Base-by-base conservation (phyloP, 2,888 invertebrate species). In the Caenorhabditis panamensis region DNA sequence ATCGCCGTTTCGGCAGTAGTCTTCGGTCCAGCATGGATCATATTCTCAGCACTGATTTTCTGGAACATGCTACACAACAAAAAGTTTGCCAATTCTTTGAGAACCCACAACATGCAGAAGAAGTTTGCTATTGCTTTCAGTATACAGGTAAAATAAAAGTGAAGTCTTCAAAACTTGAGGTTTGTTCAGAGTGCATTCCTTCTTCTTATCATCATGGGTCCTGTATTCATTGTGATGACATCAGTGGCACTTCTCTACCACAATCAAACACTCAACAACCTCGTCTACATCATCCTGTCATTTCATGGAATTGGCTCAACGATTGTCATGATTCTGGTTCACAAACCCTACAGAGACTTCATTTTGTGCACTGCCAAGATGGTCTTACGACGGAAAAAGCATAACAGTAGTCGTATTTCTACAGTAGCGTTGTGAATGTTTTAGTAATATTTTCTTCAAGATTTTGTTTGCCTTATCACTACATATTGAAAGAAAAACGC, bases 221-320 rank as follows among this genome's bases (percentile, higher is more conserved):
- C 54, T 1, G 54, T 54, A 2, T 6, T 26, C 28, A 26, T 26
- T 4, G 28, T 26, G 16, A 13, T 54, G 2, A 16, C 6, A 1
- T 26, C 26, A n/a, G 16, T 54, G 26, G 16, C 1, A 1, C 13
- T 4, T 16, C 9, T 20, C 16, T 16, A 54, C n/a, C 54, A 54
- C 28, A 26, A 54, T n/a, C 54, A 54, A 28, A 26, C 28, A 11
- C 54, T 54, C 28, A 54, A 54, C 54, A 54, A 54, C n/a, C 26
- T 54, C 2, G 54, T 54, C 26, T 54, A 26, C 54, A 54, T 54
- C 26, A 26, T 28, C 6, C 54, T 54, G n/a, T 66, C 64, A 8
- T 16, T 26, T 1, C 54, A 54, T 11, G 54, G 54, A 1, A 26
- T 28, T 28, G n/a, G n/a, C 2, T 54, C 54, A 5, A 26, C 28